Base-by-base conservation (phyloP, 2,888 invertebrate species). In the Meteorus cinctellus region DNA sequence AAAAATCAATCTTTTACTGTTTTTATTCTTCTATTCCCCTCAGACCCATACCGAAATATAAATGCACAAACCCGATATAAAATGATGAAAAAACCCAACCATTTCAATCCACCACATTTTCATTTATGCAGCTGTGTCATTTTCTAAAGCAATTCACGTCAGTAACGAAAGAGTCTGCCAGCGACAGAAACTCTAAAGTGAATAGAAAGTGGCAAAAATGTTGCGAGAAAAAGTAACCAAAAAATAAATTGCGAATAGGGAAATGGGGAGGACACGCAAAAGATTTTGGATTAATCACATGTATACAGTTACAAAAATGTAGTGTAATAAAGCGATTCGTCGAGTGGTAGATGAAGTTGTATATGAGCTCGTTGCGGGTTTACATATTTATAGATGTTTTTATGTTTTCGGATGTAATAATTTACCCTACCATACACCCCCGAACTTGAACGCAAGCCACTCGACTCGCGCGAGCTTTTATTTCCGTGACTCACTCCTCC, bases 371-470 rank as follows among this genome's bases (percentile, higher is more conserved):
- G 72, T 68, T 67, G 41, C 12, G 19, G 19, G 31, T 72, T 55
- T 24, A 65, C 74, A 81, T 82, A 81, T 84, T 83, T 82, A 80
- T 82, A 81, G 83, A 82, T 81, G 77, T 83, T 84, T 83, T 83
- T 83, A 83, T 77, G 82, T 76, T 76, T 75, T 76, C 77, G 81
- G 81, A 82, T 81, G 81, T 81, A 84, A 85, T 86, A 83, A 85
- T 85, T 85, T 84, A 85, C 85, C 78, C 81, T 41, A 12, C 12
- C 80, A 45, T 41, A 63, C 34, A 69, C 69, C 24, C 62, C 34
- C 14, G 80, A 31, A 34, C 31, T 29, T 24, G 4, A 41, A 34
- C 19, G 34, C 41, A 16, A 19, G 65, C 36, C 34, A 34, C 36
- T 65, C 65, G 10, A 65, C 80, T 77, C 78, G 78, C 70, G 75